Evolutionary conservation across 2,888 invertebrate genomes (phyloP), one percentile per base, ranked within the genome.

Genomic region (Eristalis pertinax): DNA sequence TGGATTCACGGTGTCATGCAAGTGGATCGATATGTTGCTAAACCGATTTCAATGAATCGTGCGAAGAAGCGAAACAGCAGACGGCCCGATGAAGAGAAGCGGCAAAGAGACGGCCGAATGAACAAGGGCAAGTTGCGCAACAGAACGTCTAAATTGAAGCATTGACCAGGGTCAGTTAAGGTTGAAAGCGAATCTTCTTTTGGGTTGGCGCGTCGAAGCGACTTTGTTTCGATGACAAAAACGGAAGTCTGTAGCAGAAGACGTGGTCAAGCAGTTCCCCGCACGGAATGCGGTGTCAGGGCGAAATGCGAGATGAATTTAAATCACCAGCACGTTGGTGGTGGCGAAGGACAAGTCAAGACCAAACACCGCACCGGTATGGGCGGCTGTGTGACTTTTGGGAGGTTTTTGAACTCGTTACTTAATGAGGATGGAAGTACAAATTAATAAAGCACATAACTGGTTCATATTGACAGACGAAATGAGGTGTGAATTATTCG

Each of bases 91-190:
- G 32, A 32, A 32, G 32, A 32, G 62, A 62, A 69, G 72, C 29
- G 38, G 10, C 50, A 32, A 19, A 10, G 24, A 26, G 24, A 1
- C 63, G 63, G 19, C 8, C 3, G 19, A 19, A 22, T 56, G 29
- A 74, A 64, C 74, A 64, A 74, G 74, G 65, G 43, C 79, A 32
- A 43, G 35, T 73, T 79, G 56, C 79, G 41, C 60, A 79, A 79
- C 15, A 24, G 60, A 29, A 58, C 43, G 50, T 68, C 50, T 74
- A 68, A 63, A 80, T 56, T 80, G 58, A 70, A 43, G 15, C 64
- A 56, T 50, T 80, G 73, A n/a, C 56, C 50, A 62, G 68, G 73
- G 74, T 74, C 68, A 74, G 63, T 65, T 79, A 60, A 41, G 65
- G 65, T 58, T 50, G 50, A 50, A 50, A 50, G 50, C 19, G 50